Percentiles rank a stretch among this genome's conserved stretches.
Evolutionary conservation across 2,113 vertebrate species (phyloP).

Genomic region (Rhabdornis inornatus): DNA sequence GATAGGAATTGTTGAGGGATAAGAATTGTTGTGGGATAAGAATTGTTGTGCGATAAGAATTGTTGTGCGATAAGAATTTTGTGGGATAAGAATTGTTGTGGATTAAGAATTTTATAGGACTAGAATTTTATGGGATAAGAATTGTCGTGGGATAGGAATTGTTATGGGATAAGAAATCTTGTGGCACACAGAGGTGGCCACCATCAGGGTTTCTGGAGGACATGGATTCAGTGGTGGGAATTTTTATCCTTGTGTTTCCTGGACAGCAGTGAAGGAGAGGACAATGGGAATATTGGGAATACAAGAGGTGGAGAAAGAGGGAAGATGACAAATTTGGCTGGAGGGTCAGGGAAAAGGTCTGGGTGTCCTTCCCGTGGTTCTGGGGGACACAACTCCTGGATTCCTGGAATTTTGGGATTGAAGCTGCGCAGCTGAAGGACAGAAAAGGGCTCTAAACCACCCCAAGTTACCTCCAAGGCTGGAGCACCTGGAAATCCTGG

Average conservation of each 20-base stretch:
- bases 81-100: too few species aligned
- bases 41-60: too few species aligned
- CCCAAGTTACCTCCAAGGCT: slow-evolving; percentile 80
- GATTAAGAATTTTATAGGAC: too few species aligned
- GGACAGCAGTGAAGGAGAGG: not conserved
- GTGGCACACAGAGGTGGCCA: not conserved
- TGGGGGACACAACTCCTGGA: not conserved
- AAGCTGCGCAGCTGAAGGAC: not conserved
- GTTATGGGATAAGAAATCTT: not conserved
- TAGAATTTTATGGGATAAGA: too few species aligned
- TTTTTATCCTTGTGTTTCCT: not conserved
- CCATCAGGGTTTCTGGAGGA: not conserved
- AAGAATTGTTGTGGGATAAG: too few species aligned
- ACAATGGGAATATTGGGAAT: not conserved
- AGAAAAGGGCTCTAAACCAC: not conserved
- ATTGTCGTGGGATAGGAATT: not conserved
- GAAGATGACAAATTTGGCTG: not conserved
- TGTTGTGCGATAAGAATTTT: too few species aligned
- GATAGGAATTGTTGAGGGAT: too few species aligned
- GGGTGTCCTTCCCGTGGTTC: not conserved
- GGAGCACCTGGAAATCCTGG: slow-evolving; percentile 81
- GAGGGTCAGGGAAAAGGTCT: not conserved
- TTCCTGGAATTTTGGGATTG: not conserved
- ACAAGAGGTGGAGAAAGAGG: not conserved
- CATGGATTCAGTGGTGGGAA: fast-evolving